Conservation (phyloP, 92 coral and sea anemone species). For the Actinernus sp. region DNA sequence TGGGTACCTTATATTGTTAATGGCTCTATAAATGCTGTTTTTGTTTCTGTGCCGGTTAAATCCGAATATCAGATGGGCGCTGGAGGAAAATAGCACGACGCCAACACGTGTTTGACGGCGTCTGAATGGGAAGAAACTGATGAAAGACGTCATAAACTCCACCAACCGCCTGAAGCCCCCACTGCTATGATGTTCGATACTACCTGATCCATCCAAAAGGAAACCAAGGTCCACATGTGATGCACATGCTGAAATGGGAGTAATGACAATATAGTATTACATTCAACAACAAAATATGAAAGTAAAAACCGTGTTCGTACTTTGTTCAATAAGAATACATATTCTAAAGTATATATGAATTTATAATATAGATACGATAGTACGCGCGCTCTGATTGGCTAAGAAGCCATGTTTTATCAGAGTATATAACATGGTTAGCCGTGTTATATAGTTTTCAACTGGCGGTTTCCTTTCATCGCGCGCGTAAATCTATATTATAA, state of each 20-base stretch:
- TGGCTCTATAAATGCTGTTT: slow-evolving; percentile 35
- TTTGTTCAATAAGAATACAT: too few relatives aligned
- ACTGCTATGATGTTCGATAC: slow-evolving; percentile 53
- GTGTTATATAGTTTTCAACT: too few relatives aligned
- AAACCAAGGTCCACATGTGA: slow-evolving; percentile 75
- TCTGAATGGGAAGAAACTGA: slow-evolving; percentile 74
- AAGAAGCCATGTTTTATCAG: too few relatives aligned
- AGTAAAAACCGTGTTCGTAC: too few relatives aligned
- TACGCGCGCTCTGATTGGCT: too few relatives aligned
- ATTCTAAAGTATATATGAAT: too few relatives aligned
- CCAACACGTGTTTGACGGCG: slow-evolving; percentile 72
- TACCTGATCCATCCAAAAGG: slow-evolving; percentile 85
- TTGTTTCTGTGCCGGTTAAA: slow-evolving; percentile 62
- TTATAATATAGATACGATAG: too few relatives aligned
- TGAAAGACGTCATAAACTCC: slow-evolving; percentile 71
- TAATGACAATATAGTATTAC: too few relatives aligned
- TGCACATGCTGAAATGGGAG: slow-evolving; percentile 66
- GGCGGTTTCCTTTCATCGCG: too few relatives aligned
- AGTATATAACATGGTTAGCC: too few relatives aligned
- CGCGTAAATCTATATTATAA: too few relatives aligned
- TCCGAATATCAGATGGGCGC: slow-evolving; percentile 63
- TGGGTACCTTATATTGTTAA: slow-evolving; percentile 26
- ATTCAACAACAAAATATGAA: too few relatives aligned
- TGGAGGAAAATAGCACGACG: slow-evolving; percentile 67
- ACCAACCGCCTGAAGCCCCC: slow-evolving; percentile 70